Evolutionary conservation across 2,797 vertebrate species (phyloP).

Genomic region (Acrossocheilus fasciatus): DNA sequence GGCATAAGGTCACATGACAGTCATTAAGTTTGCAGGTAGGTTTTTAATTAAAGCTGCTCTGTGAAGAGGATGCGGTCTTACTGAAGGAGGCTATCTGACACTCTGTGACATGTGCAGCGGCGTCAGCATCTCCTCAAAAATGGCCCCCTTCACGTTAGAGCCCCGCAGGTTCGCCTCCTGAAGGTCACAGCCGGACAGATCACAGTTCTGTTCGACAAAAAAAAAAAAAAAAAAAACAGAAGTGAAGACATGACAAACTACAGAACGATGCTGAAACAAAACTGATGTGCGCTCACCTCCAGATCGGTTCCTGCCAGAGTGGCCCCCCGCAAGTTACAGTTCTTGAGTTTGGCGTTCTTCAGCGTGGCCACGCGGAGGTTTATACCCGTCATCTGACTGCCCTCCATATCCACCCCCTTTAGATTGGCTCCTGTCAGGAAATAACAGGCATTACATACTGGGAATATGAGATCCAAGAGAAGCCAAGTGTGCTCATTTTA

Average conservation of each 20-base stretch:
- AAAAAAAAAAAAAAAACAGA: not conserved
- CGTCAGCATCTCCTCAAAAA: slow-evolving; percentile 95
- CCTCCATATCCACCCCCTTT: slow-evolving; percentile 99
- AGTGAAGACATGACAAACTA: not conserved
- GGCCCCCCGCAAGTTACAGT: slow-evolving; percentile 96
- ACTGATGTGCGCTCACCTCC: slow-evolving; percentile 79
- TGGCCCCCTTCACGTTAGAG: slow-evolving; percentile 97
- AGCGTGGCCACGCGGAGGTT: slow-evolving; percentile 87
- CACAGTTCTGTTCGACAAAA: slow-evolving; percentile 86
- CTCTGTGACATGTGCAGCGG: slow-evolving; percentile 95
- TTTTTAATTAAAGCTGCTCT: slow-evolving; percentile 35
- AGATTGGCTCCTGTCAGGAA: slow-evolving; percentile 89
- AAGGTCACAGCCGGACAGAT: slow-evolving; percentile 95
- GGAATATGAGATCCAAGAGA: not conserved
- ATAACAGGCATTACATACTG: not conserved
- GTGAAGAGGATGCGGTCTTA: not conserved
- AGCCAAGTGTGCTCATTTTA: slow-evolving; percentile 61
- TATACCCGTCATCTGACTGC: slow-evolving; percentile 90
- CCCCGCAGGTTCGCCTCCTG: slow-evolving; percentile 97
- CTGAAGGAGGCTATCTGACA: slow-evolving; percentile 80
- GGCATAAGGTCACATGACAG: slow-evolving; percentile 9
- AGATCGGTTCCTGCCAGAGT: slow-evolving; percentile 96
- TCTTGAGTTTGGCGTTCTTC: slow-evolving; percentile 98
- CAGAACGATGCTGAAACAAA: not conserved
- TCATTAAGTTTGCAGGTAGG: slow-evolving; percentile 21